phyloP scores from a whole-genome alignment of 2,888 invertebrate species.

The Eupeodes latifasciatus region DNA sequence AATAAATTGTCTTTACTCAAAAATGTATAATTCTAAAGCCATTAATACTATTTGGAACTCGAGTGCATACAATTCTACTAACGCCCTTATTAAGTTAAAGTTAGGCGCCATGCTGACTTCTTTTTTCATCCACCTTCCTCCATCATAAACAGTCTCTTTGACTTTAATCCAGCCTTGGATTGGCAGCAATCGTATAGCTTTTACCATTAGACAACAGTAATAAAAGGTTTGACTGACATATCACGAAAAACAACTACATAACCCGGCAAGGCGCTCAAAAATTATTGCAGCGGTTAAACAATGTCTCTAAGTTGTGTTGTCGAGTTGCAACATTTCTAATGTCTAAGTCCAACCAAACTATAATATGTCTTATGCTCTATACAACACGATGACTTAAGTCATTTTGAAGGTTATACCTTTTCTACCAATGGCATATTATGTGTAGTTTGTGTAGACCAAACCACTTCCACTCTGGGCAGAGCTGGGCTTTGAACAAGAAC shows the following conservation, averaged over 20 bases:
- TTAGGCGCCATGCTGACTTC: not conserved
- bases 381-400: slow-evolving; percentile 59
- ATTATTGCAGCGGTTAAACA: slow-evolving; percentile 69
- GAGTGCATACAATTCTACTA: not conserved
- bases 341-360: slow-evolving; percentile 11
- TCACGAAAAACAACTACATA: slow-evolving; percentile 59
- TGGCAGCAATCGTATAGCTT: slow-evolving; percentile 33
- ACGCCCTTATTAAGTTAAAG: not conserved
- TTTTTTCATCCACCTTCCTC: not conserved
- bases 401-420: slow-evolving; percentile 66
- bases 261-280: slow-evolving; percentile 57
- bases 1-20: too few relatives aligned
- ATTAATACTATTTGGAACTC: too few relatives aligned
- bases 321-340: slow-evolving; percentile 52
- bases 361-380: slow-evolving; percentile 27
- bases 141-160: not conserved
- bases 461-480: slow-evolving; percentile 8
- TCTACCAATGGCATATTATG: slow-evolving; percentile 32
- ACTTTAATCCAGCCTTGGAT: slow-evolving; percentile 19
- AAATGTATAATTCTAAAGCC: too few relatives aligned
- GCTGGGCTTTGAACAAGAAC: not conserved
- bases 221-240: slow-evolving; percentile 75
- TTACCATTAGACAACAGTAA: slow-evolving; percentile 54
- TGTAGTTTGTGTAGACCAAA: slow-evolving; percentile 37
- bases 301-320: slow-evolving; percentile 58